Evolutionary conservation across 2,113 vertebrate genomes (phyloP), one percentile per base, ranked within the genome.

Genomic region (Sprattus sprattus): DNA sequence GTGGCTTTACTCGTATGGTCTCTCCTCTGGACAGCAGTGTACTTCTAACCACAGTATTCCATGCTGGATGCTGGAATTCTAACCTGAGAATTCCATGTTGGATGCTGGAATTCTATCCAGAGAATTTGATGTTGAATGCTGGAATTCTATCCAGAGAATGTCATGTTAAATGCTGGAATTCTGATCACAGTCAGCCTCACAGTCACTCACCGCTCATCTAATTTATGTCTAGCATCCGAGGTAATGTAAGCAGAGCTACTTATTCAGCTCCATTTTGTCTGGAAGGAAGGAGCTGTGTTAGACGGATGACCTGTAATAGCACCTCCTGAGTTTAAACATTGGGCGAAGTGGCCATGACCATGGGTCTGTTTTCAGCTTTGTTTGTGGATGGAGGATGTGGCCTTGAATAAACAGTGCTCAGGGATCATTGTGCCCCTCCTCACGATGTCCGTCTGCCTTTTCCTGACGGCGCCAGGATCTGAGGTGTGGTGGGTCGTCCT

Each of bases 361-460:
- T 28, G 25, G 67, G 25, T 75, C 28, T 75, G 25, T 75, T 9
- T 75, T 75, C 2, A 28, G 25, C 67, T 11, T 28, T 75, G 67
- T 75, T 75, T 75, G 67, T 28, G 67, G 28, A 75, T 11, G 67
- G 67, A 75, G 67, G 67, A 75, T 75, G 67, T 75, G 67, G 67
- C 32, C 67, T 75, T 75, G 28, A 75, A 75, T 75, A 75, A 75
- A 75, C 67, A 75, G 25, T 15, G 67, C 67, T 39, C 67, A 28
- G 67, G 10, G 25, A 25, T 28, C 67, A 75, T 75, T 75, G 67
- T 75, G 67, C 67, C 67, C 25, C 67, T 75, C 67, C n/a, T 25
- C 67, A 25, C 8, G 10, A 75, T 8, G 67, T 39, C 67, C 67
- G 67, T 75, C 67, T 75, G 28, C 25, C 28, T 75, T 15, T 75